Conservation (phyloP, 2,113 vertebrate species). For the Penelope pileata region DNA sequence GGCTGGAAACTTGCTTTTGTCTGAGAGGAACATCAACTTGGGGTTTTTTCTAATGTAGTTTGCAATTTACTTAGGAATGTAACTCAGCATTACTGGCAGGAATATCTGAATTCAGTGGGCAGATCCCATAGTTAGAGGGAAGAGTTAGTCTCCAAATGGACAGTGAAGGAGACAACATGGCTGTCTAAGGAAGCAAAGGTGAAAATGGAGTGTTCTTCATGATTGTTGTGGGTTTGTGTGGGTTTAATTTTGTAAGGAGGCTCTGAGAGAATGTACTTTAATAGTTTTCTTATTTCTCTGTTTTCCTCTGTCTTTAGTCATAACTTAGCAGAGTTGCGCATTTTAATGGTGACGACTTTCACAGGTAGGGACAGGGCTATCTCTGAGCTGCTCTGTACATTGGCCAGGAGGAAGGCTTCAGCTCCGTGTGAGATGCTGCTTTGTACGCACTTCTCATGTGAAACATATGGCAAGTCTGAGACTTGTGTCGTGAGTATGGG, state of each 20-base stretch:
- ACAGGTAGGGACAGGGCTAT: neutral
- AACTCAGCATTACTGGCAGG: neutral
- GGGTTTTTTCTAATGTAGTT: neutral
- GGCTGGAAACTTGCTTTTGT: neutral
- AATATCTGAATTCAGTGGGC: neutral
- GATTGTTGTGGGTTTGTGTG: fast-evolving
- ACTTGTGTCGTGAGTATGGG: neutral
- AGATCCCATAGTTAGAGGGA: neutral
- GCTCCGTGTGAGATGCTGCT: neutral
- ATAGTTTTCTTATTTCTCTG: neutral
- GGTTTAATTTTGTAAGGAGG: neutral
- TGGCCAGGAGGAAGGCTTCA: neutral
- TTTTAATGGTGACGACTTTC: neutral
- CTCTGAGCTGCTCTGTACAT: neutral
- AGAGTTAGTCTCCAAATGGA: neutral
- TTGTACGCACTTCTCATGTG: neutral
- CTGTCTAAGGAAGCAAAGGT: neutral
- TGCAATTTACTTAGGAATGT: neutral
- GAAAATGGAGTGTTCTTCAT: neutral
- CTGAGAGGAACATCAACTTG: neutral
- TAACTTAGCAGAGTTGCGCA: neutral
- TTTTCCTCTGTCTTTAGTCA: neutral
- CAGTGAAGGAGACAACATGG: neutral
- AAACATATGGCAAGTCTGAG: neutral
- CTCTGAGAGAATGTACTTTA: neutral